Percentiles rank a stretch among this genome's conserved stretches.
phyloP scores from a whole-genome alignment of 53 echinoderm and acorn worm species.

The Luidia sarsii region DNA sequence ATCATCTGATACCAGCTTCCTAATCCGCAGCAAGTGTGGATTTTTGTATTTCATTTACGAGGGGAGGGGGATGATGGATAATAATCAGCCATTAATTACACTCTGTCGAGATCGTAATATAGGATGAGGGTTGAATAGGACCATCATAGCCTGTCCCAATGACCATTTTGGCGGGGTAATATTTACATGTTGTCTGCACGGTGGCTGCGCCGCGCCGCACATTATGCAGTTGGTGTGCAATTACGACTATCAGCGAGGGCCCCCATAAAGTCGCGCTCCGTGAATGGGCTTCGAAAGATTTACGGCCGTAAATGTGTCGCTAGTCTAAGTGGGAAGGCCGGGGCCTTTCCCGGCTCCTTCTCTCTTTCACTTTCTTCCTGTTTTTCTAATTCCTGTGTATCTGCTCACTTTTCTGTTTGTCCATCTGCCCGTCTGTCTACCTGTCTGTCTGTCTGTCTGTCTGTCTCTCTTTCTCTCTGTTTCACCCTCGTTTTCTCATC shows the following conservation, averaged over 20 bases:
- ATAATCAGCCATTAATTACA: background rate
- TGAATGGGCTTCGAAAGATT: slow-evolving; percentile 47
- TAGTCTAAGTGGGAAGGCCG: slow-evolving; percentile 16
- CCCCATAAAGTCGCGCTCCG: slow-evolving; percentile 44
- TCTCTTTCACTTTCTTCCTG: background rate
- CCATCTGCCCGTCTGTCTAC: too few species aligned
- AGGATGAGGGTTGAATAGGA: too few species aligned
- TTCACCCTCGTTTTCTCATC: too few species aligned
- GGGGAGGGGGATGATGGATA: background rate
- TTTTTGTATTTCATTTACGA: background rate
- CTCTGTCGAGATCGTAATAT: background rate
- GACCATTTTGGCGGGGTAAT: slow-evolving; percentile 36
- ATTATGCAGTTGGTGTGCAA: slow-evolving; percentile 42
- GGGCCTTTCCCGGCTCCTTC: too few species aligned
- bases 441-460: too few species aligned
- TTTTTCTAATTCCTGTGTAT: background rate
- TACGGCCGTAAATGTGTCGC: slow-evolving; percentile 58
- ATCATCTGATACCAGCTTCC: too few species aligned
- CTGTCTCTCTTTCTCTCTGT: too few species aligned
- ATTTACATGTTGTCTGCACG: slow-evolving; percentile 28
- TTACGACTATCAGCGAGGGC: slow-evolving; percentile 33
- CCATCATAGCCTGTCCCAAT: too few species aligned
- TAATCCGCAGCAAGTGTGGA: background rate
- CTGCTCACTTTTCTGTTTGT: background rate
- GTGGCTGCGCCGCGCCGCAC: slow-evolving; percentile 8